Base-by-base conservation (phyloP, 2,888 invertebrate genomes). In the Blera fallax region DNA sequence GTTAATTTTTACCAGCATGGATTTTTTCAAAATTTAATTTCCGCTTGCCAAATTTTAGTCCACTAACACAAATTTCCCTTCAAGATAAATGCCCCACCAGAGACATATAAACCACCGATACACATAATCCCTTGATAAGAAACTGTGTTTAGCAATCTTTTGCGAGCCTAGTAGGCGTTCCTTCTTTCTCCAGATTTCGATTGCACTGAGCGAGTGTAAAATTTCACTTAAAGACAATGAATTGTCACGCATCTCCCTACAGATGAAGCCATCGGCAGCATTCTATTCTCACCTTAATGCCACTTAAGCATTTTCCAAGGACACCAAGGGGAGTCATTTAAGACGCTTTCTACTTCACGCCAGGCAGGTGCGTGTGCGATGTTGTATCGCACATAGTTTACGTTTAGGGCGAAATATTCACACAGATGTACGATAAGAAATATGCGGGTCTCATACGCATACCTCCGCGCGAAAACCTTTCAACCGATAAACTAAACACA, bases 301-400 rank as follows among this genome's bases (percentile, higher is more conserved):
- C 65, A 76, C 76, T 76, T 58, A 65, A 58, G 56, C n/a, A 32
- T 60, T 60, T 52, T 58, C 67, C 67, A 77, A 77, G 37, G 67
- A 77, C 77, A 69, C 67, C 77, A 16, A n/a, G 40, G 77, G 58
- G 77, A 77, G 32, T 40, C 58, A 69, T 77, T 77, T 21, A 54
- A 64, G 21, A 32, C 14, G 34, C 10, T 14, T 16, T 21, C 67
- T 7, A 16, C 27, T 27, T 14, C 58, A 0, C 3, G 1, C 32
- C 34, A 27, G 6, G 24, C 54, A 58, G 56, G 48, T 58, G 58
- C 34, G 64, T 64, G 64, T 58, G 32, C 43, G 24, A 58, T 45
- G 18, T 52, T n/a, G 10, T 14, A 50, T 82, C 77, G 50, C 70
- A 82, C 77, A 77, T 77, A 82, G 70, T 82, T 81, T 21, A 50